Evolutionary conservation across 2,888 invertebrate genomes (phyloP).

Genomic region (Meloe dianella): DNA sequence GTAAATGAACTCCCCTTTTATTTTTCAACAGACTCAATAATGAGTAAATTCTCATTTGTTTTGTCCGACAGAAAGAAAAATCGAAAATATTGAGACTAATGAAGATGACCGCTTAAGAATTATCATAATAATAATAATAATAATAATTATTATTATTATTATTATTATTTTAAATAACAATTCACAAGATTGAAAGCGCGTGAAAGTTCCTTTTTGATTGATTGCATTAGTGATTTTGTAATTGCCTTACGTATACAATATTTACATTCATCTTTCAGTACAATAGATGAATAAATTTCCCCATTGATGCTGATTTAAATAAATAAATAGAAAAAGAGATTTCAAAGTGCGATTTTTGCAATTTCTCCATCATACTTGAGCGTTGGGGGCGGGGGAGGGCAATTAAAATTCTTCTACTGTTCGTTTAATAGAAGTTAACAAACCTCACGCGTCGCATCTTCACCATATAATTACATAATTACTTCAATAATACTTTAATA

Average conservation of each 20-base stretch:
- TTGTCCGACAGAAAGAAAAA: neutral
- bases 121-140: slow-evolving; percentile 2
- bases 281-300: slow-evolving; percentile 4
- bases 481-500: slow-evolving; percentile 32
- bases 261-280: slow-evolving; percentile 16
- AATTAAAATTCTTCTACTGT: slow-evolving; percentile 20
- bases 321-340: neutral
- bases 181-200: slow-evolving; percentile 17
- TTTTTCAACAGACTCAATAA: no score
- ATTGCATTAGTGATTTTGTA: slow-evolving; percentile 30
- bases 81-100: slow-evolving; percentile 14
- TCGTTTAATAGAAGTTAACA: slow-evolving; percentile 25
- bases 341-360: no score
- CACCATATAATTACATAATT: slow-evolving; percentile 33
- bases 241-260: slow-evolving; percentile 28
- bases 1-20: no score
- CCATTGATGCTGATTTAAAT: slow-evolving; percentile 4
- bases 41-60: no score
- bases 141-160: no score
- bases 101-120: slow-evolving; percentile 11
- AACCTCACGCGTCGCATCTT: slow-evolving; percentile 30
- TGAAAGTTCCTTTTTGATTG: slow-evolving; percentile 29
- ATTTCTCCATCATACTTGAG: no score
- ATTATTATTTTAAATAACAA: neutral
- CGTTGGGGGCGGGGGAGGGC: no score